A percentile compares a stretch with the other conserved stretches of the same genome.
phyloP scores from a whole-genome alignment of 2,113 vertebrate genomes.

The Axis porcinus region DNA sequence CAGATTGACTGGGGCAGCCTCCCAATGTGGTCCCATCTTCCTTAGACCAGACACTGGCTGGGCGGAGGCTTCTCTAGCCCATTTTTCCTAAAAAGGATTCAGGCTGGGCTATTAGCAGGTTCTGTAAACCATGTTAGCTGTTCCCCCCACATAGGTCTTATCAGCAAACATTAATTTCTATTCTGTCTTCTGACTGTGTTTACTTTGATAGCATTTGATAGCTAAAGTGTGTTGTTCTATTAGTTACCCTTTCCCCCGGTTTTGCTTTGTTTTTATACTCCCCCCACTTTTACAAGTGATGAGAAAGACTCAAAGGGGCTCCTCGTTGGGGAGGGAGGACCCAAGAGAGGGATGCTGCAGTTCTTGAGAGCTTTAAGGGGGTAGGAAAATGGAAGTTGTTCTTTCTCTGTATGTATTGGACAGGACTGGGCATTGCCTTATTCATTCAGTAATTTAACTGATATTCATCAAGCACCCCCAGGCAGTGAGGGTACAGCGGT shows the following conservation, averaged over 20 bases:
- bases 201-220: background rate
- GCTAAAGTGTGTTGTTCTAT: background rate
- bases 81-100: background rate
- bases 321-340: rapidly evolving
- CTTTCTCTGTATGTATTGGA: background rate
- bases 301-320: background rate
- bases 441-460: background rate
- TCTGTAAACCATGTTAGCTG: background rate
- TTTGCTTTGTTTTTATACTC: background rate
- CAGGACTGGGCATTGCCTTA: background rate
- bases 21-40: background rate
- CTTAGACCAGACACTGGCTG: background rate
- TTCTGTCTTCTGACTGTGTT: background rate
- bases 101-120: background rate
- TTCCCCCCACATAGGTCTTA: background rate
- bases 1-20: background rate
- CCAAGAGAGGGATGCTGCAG: background rate
- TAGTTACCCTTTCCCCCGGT: background rate
- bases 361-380: background rate
- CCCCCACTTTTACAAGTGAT: background rate
- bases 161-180: background rate
- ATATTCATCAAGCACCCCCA: background rate
- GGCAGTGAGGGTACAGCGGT: background rate
- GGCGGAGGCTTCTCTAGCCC: rapidly evolving
- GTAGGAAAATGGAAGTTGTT: background rate